Base-by-base conservation (phyloP, 2,888 invertebrate species). In the Limnephilus lunatus region DNA sequence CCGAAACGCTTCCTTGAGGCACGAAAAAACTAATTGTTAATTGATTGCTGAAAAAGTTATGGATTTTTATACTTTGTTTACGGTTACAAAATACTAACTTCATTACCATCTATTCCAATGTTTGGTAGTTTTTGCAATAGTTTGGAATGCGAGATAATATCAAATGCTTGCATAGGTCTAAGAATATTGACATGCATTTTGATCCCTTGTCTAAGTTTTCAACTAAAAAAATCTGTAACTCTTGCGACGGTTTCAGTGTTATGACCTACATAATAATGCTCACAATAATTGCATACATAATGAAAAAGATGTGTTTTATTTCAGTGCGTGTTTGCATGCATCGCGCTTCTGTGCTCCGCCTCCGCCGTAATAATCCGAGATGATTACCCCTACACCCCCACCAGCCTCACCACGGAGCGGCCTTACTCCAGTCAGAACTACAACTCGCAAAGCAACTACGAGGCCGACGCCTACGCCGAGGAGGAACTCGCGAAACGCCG, bases 401-500 rank as follows among this genome's bases (percentile, higher is more conserved):
- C 87, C 44, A 44, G 44, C 44, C 7, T 44, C 44, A 12, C 44
- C 31, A 35, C 30, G 19, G 53, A 53, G 19, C 30, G 53, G 31
- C 68, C 87, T 31, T 68, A 53, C 32, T 87, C 68, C 32, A 35
- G 14, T 12, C 39, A 32, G 11, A 32, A 2, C 7, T 32, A 32
- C 25, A 35, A 32, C 25, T 14, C 32, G 12, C 80, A 89, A 11
- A 31, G 30, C 80, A 4, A 44, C 7, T 15, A 0, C 31, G 14
- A 31, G 19, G 12, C 53, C 5, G n/a, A 85, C 11, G 32, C 19
- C 31, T 81, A 90, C 35, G 81, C 81, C 0, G 31, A 85, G 9
- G 91, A 88, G 14, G 91, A 92, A 32, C 90, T 86, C 5, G n/a
- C 86, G 14, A 25, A 31, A 11, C 90, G 90, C 19, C 91, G 91